Evolutionary conservation across 2,888 invertebrate species (phyloP), one percentile per base, ranked within the genome.

Genomic region (Hydrotaea diabolus): DNA sequence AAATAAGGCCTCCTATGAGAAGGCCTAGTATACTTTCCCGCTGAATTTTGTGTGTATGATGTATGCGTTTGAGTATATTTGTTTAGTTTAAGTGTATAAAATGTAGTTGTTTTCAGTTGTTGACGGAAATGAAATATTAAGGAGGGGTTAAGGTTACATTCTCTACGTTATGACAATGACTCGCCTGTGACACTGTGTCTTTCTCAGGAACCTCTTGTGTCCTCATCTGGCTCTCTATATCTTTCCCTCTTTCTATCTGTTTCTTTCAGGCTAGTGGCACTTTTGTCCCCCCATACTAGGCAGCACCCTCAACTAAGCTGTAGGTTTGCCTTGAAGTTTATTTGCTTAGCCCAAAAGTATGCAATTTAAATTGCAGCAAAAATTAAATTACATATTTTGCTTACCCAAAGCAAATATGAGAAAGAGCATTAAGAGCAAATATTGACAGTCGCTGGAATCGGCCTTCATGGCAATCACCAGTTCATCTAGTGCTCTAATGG

Each of bases 61-160:
- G 31, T 31, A 31, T n/a, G n/a, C n/a, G n/a, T n/a, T n/a, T n/a
- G n/a, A 31, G 31, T 31, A 31, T 31, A 31, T 31, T 31, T 7
- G 7, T 2, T 31, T 43, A 39, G 21, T 39, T 2, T 69, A 75
- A 31, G 72, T 73, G 59, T 17, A 82, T 76, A 79, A 66, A 81
- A 76, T 77, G 76, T 76, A 39, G 59, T 73, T 81, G 64, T 76
- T 73, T 76, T 81, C 46, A 72, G 69, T 43, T 57, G 75, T 43
- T 83, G 21, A 39, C n/a, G 64, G 36, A 55, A 17, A 80, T 57
- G 46, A 57, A 71, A 73, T 39, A 36, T 2, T 31, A 9, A 57
- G 43, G 46, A 64, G 76, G 75, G 84, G 81, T 85, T 85, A 82
- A 85, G 82, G 85, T 82, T 79, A 76, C 78, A 43, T 43, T 5